Evolutionary conservation across 2,888 invertebrate species (phyloP), one percentile per base, ranked within the genome.

Genomic region (Thymelicus sylvestris): DNA sequence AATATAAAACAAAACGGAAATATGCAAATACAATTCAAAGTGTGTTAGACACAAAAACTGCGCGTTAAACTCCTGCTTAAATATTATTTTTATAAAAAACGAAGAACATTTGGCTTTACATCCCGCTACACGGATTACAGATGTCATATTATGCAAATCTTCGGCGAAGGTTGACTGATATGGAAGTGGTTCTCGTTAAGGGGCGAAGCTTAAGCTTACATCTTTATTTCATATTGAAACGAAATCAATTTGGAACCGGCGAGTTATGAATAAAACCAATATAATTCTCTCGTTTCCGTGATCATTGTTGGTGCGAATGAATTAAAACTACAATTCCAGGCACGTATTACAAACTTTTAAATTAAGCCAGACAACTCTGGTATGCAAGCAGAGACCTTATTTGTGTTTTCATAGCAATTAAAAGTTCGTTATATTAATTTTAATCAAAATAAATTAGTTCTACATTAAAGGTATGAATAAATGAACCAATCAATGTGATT

Each of bases 141-240:
- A 76, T 83, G 85, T 85, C 82, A 76, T 78, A 82, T 85, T 86
- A 88, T 87, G 87, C 85, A 86, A 88, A 87, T 88, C 82, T 77
- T 55, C 59, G 71, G 73, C 73, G 80, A 79, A 81, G 79, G 78
- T 80, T 85, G 81, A 80, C 81, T 79, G 78, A 81, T 82, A 74
- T 80, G 81, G 79, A 76, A 77, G 76, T 76, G 44, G 41, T 61
- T 44, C 66, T 59, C 52, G 19, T 61, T 66, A 66, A 60, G 70
- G 69, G 48, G 61, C 60, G 61, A 65, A 50, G 66, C 70, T 60
- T 41, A 60, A 50, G 50, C 64, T 70, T 66, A 71, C 70, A 65
- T 65, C 65, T 71, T 66, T 66, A 70, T 70, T 70, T 50, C 10
- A 44, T 63, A 47, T 47, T 41, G 8, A 7, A 50, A 52, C 65